Evolutionary conservation across 2,797 vertebrate genomes (phyloP).

Genomic region (Gallirallus australis): DNA sequence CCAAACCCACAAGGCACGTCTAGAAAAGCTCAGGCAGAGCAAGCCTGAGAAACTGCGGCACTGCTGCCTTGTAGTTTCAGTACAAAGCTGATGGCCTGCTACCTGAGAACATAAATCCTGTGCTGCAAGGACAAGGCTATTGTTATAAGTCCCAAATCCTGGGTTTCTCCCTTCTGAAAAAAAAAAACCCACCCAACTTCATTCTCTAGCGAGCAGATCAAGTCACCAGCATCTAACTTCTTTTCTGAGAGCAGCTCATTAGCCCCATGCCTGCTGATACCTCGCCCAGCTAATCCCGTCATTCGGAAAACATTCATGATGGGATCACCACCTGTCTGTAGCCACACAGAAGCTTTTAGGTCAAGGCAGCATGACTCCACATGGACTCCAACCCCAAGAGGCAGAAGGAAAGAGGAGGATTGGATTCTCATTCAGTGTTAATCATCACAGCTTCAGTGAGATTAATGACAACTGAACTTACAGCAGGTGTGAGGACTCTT

Average conservation of each 20-base stretch:
- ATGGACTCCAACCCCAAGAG: neutral
- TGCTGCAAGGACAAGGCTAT: neutral
- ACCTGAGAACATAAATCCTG: neutral
- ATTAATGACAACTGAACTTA: neutral
- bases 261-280: neutral
- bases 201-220: neutral
- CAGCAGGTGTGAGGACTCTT: neutral
- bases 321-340: neutral
- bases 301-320: neutral
- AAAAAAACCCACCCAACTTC: too few relatives aligned
- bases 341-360: neutral
- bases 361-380: neutral
- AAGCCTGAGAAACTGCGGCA: neutral
- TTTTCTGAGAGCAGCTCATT: neutral
- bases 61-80: neutral
- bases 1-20: neutral
- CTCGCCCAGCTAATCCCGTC: neutral
- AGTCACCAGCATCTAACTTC: neutral
- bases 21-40: neutral
- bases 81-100: neutral
- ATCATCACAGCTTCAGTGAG: neutral
- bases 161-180: neutral
- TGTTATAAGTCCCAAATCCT: rapidly evolving
- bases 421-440: neutral
- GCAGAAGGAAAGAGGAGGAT: neutral